Conservation (phyloP, 64 coral and sea anemone species). For the Montipora foliosa region DNA sequence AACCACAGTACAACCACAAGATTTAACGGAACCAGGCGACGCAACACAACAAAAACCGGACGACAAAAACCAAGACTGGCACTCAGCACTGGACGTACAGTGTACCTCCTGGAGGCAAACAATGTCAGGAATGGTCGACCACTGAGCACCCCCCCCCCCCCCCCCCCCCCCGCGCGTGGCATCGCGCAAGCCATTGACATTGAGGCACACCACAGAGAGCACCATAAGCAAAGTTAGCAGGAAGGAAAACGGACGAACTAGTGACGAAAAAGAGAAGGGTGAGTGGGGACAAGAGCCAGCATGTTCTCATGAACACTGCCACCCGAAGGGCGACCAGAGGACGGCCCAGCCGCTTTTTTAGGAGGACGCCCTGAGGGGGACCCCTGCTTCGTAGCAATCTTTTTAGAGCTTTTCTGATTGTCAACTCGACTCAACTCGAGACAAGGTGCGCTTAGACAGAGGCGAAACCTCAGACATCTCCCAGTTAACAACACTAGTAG, state of each 20-base stretch:
- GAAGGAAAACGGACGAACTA: background rate
- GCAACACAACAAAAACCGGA: background rate
- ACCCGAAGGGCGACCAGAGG: too few species aligned
- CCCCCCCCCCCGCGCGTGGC: background rate
- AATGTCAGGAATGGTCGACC: constrained; percentile 14
- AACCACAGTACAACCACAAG: background rate
- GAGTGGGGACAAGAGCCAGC: too few species aligned
- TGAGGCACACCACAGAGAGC: background rate
- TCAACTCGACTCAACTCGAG: too few species aligned
- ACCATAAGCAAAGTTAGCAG: background rate
- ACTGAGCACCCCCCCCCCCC: background rate
- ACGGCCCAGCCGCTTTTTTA: too few species aligned
- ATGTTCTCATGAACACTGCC: too few species aligned
- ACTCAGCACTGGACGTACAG: background rate
- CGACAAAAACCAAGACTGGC: constrained; percentile 27
- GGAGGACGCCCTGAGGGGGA: too few species aligned
- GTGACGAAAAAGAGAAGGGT: too few species aligned
- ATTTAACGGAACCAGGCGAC: background rate
- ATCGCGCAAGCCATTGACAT: constrained; percentile 36
- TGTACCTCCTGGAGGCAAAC: constrained; percentile 69
- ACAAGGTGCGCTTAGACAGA: too few species aligned
- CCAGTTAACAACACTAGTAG: too few species aligned
- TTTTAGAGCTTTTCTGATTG: too few species aligned
- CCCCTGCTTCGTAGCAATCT: too few species aligned
- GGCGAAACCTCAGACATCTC: too few species aligned